Conservation (phyloP, 2,797 vertebrate genomes). For the Tragopan temminckii region DNA sequence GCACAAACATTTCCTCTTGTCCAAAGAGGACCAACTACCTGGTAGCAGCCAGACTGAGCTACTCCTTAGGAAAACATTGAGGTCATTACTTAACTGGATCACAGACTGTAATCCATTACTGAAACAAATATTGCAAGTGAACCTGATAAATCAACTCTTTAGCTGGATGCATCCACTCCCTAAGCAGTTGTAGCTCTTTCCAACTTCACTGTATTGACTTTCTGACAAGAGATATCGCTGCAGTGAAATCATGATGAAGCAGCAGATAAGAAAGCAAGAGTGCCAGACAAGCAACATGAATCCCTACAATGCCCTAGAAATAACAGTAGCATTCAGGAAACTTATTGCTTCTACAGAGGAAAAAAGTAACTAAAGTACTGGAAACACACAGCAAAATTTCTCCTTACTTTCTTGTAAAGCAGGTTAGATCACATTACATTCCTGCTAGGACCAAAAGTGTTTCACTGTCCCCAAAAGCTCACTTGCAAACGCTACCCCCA, state of each 20-base stretch:
- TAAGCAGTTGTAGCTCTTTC: conserved; percentile 38
- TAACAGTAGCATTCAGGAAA: neutral
- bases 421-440: neutral
- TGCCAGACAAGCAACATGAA: neutral
- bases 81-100: neutral
- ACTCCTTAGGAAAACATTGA: neutral
- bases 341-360: neutral
- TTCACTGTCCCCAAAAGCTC: neutral
- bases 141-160: conserved; percentile 46
- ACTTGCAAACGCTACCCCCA: neutral
- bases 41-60: neutral
- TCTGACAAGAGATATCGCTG: conserved; percentile 42
- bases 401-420: neutral
- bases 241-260: conserved; percentile 58
- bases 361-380: neutral
- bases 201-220: conserved; percentile 62
- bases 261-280: conserved; percentile 55
- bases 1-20: neutral
- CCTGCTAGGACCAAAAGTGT: neutral
- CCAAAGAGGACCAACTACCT: neutral
- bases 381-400: neutral
- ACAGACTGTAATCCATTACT: conserved; percentile 36
- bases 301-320: neutral
- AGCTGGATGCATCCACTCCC: conserved; percentile 42
- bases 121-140: conserved; percentile 52